Base-by-base conservation (phyloP, 2,797 vertebrate genomes). In the Sylvilagus floridanus region DNA sequence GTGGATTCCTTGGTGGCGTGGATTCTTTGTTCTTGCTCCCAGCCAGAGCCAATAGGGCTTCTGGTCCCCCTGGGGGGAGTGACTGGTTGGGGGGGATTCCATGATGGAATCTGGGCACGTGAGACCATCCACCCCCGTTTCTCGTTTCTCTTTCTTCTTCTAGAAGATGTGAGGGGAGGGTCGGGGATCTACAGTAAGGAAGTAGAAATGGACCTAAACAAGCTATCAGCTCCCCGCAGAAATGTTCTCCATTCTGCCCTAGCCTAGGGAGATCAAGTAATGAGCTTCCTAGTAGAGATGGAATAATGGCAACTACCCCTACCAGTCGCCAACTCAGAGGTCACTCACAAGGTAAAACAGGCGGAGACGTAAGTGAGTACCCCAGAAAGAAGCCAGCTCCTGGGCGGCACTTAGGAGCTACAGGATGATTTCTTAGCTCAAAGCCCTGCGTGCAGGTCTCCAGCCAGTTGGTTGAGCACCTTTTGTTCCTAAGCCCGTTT, bases 241-340 rank as follows among this genome's bases (percentile, higher is more conserved):
- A 52, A 83, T 42, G 13, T 99, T 97, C 98, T 98, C 37, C 98
- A 98, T 88, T 99, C 98, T 3, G 98, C 99, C 98, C 99, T 98
- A 97, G 99, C 99, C 0, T 99, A 99, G 72, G 99, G 98, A 47
- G 99, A 99, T 96, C 99, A 96, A 1, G 98, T 99, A 96, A 99
- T 97, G 68, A 99, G 98, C 63, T 99, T 98, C 98, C 99, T 99
- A 97, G 14, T 88, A 97, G 91, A 88, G 22, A 93, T 93, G 50
- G 86, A 95, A 95, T 95, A 90, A 68, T 3, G 69, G 57, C 37
- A 26, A 52, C 66, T 54, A 86, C 86, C 22, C 24, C 42, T 28
- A 6, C 83, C 92, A 85, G 21, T 68, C 2, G 78, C 5, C 8
- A 94, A 2, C 9, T 93, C 90, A 97, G 95, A 90, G 65, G 88